Base-by-base conservation (phyloP, 2,797 vertebrate genomes). In the Lindbergichthys nudifrons region DNA sequence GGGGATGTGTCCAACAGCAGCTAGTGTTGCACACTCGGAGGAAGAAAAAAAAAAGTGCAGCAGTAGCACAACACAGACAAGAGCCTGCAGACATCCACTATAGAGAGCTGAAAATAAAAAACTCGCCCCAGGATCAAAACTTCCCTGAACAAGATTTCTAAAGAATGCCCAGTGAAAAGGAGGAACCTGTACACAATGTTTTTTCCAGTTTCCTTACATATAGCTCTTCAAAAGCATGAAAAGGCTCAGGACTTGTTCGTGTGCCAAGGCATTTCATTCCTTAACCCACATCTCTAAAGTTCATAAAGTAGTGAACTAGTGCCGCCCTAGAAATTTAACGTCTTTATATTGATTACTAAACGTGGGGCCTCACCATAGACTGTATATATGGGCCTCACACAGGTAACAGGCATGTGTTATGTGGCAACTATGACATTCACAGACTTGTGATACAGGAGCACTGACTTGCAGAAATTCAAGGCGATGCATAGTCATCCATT, bases 1-100 rank as follows among this genome's bases (percentile, higher is more conserved):
- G 63, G 81, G 87, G 83, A 87, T 59, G 87, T 83, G 75, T 87
- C 68, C 82, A 86, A 82, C 89, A 82, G 62, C 71, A 79, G 79
- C 75, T 79, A 77, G 75, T 73, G 26, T 67, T 85, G 70, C 69
- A 47, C 46, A 53, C 54, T 70, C 52, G 4, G 26, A 26, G 18
- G 15, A 21, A 4, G 14, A 48, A 21, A 10, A 1, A 14, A 5
- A n/a, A 18, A 21, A 47, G 74, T 53, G 30, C 70, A 86, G 42
- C 74, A 79, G 70, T 36, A 82, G 26, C 82, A 78, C 23, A 65
- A 73, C 59, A 82, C 54, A 74, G 46, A 74, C 8, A n/a, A 71
- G 19, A 73, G 67, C 56, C 62, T 65, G 80, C 71, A 77, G 70
- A 80, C 83, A 87, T 60, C 58, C n/a, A 36, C 66, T 47, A 46